Conservation (phyloP, 2,113 vertebrate genomes). For the Calonectris borealis region DNA sequence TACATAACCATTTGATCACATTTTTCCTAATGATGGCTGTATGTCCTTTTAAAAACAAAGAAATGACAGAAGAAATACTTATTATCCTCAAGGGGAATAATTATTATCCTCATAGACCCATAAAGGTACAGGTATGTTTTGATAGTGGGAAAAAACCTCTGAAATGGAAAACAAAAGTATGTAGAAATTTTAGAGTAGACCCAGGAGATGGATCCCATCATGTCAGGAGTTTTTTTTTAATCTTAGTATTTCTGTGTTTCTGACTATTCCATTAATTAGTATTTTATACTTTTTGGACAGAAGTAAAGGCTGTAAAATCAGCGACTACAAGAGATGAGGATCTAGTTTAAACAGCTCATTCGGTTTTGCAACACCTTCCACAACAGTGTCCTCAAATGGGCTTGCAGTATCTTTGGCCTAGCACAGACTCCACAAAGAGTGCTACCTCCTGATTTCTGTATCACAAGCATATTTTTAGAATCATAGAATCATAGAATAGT, state of each 20-base stretch:
- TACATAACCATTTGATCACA: neutral
- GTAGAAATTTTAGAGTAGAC: neutral
- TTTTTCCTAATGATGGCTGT: neutral
- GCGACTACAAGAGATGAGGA: neutral
- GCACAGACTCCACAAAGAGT: neutral
- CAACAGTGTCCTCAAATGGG: neutral
- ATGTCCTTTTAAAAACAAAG: neutral
- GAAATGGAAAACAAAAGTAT: neutral
- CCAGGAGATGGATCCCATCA: neutral
- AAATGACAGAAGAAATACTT: neutral
- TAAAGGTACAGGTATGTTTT: neutral
- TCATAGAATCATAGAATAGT: neutral
- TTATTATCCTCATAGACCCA: neutral
- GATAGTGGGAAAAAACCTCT: neutral
- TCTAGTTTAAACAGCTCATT: neutral
- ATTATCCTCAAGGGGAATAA: neutral
- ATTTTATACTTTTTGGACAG: neutral
- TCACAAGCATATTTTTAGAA: neutral
- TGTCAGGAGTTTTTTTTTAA: neutral
- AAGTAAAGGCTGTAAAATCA: neutral
- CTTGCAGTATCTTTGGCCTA: neutral
- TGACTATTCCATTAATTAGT: neutral
- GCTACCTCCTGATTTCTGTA: neutral
- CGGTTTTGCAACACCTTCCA: neutral
- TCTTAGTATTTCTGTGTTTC: neutral